Evolutionary conservation across 2,888 invertebrate species (phyloP), one percentile per base, ranked within the genome.

Genomic region (Stenoptilia bipunctidactyla): DNA sequence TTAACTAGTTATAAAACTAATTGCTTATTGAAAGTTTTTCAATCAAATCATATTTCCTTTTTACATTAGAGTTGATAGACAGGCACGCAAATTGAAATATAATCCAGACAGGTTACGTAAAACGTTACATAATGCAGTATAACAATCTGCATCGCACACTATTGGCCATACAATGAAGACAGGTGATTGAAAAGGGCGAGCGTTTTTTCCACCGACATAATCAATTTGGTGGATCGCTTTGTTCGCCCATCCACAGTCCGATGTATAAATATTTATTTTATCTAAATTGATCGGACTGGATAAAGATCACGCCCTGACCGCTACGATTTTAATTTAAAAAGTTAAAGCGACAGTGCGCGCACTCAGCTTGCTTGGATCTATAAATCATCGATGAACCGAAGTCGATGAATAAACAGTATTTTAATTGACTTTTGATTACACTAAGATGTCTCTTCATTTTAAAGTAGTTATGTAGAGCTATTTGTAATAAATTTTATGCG

Each of bases 231-330:
- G 65, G 65, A 68, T 66, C 66, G 74, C 75, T 79, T 79, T 79
- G 80, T 80, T 77, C 72, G 68, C 69, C 66, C 71, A 73, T 79
- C 76, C 66, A 68, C 69, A 66, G 68, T 65, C 66, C 66, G 71
- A 70, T 74, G 74, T 80, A 83, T 82, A 83, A 82, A 83, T 83
- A 83, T 83, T 83, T 83, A 79, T 80, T 83, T 82, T 83, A 83
- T 83, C 82, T 83, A 82, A 82, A 83, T 82, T 75, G 83, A 83
- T 83, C 83, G 72, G 74, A 59, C 48, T 58, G 74, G 80, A 82
- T 83, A 80, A 20, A 80, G 77, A 82, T 82, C 82, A 68, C 75
- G 66, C 4, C 70, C 60, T 66, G 62, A 64, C 61, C 61, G 66
- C 70, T 73, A 76, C 63, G 66, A 67, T 73, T 83, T 83, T 80